These are phyloP conservation scores for Planiliza haematocheilus DNA, from an alignment of 2,113 vertebrate genomes.

Conservation along the genomic window DNA sequence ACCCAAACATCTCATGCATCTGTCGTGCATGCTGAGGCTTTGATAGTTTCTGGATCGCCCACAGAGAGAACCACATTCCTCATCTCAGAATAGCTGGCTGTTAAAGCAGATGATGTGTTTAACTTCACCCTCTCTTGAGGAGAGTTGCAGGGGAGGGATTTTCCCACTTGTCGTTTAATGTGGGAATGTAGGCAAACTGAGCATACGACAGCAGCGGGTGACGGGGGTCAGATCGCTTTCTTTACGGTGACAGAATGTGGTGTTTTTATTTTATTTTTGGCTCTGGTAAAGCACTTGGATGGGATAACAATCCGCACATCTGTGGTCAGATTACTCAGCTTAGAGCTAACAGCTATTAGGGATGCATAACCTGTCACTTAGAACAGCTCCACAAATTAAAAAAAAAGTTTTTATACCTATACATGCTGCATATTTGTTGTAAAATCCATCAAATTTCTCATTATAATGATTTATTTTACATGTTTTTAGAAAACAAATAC, in stretches of 20 bases:
- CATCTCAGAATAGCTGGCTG: constrained; percentile 53
- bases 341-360: too few relatives aligned
- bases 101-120: constrained; percentile 69
- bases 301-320: too few relatives aligned
- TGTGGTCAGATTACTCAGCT: too few relatives aligned
- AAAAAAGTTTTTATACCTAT: too few relatives aligned
- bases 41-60: constrained; percentile 54
- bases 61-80: constrained; percentile 58
- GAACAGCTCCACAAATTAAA: too few relatives aligned
- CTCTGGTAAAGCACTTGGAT: too few relatives aligned
- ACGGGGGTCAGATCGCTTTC: background rate
- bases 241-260: background rate
- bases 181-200: constrained; percentile 13
- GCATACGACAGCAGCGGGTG: constrained; percentile 20
- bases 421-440: too few relatives aligned
- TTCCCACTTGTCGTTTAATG: constrained; percentile 39
- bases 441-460: too few relatives aligned
- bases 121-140: constrained; percentile 29
- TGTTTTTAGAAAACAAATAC: too few relatives aligned
- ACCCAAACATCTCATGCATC: constrained; percentile 54
- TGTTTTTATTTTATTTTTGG: too few relatives aligned
- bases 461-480: too few relatives aligned
- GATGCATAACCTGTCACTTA: too few relatives aligned
- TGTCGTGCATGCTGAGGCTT: constrained; percentile 59
- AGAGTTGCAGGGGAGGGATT: constrained; percentile 24